Evolutionary conservation across 2,113 vertebrate genomes (phyloP).

Genomic region (Electrona antarctica): DNA sequence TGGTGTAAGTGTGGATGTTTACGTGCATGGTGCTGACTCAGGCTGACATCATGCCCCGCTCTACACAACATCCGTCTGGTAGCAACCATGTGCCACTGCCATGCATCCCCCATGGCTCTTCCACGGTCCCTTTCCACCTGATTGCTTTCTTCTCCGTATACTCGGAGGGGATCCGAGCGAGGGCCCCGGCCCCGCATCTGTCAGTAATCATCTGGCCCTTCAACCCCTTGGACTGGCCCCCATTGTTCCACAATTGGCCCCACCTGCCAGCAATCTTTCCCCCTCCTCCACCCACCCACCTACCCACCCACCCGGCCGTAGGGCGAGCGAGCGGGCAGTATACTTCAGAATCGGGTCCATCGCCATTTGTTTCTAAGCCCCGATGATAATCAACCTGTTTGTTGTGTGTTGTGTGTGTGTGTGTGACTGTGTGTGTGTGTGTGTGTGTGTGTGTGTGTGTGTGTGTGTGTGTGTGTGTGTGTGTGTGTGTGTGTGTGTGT

Average conservation of each 20-base stretch:
- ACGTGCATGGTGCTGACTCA: conserved; percentile 64
- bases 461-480: too few species aligned
- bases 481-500: conserved; percentile 10
- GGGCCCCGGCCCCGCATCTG: conserved; percentile 71
- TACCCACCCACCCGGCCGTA: conserved; percentile 7
- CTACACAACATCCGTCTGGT: conserved; percentile 64
- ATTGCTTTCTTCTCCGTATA: conserved; percentile 74
- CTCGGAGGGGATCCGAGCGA: conserved; percentile 37
- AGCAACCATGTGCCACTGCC: conserved; percentile 50
- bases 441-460: too few species aligned
- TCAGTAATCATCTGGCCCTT: conserved; percentile 81
- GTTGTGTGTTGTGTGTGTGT: conserved; percentile 45
- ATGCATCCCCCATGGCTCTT: conserved; percentile 39
- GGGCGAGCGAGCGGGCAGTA: conserved; percentile 51
- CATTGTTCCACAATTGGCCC: conserved; percentile 76
- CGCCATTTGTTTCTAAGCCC: conserved; percentile 71
- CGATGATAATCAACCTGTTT: conserved; percentile 79
- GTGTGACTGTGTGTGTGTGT: too few species aligned
- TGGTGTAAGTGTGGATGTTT: conserved; percentile 47
- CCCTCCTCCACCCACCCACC: too few species aligned
- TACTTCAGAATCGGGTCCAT: conserved; percentile 65
- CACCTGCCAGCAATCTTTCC: conserved; percentile 81
- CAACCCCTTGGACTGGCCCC: conserved; percentile 68
- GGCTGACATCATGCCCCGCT: conserved; percentile 79
- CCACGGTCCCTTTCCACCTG: conserved; percentile 63